Evolutionary conservation across 2,888 invertebrate genomes (phyloP), one percentile per base, ranked within the genome.

Genomic region (Ryuthela nishihirai): DNA sequence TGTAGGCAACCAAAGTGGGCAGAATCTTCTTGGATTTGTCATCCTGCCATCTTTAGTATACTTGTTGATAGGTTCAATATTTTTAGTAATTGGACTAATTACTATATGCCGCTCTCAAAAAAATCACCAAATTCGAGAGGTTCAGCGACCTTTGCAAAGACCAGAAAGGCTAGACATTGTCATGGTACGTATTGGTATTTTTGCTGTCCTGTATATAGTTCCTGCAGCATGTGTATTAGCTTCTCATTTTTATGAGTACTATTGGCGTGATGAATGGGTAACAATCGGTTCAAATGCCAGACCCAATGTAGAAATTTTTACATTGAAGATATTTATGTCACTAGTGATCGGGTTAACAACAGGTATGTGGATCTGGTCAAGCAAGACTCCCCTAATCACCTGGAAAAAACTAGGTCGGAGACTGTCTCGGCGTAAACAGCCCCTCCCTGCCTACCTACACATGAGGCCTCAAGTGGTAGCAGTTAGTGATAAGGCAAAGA

Each of bases 311-410:
- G 90, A 88, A 83, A 83, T 89, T 35, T 90, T 89, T 72, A 78
- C 91, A 69, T 80, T 88, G 64, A 82, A 87, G 62, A 82, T 88
- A 55, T 85, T 91, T 70, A 88, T 89, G 79, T 83, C 85, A 32
- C 80, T 90, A 45, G 83, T 87, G 58, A 79, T 88, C 32, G 91
- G 88, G 2, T 83, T 87, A 24, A 82, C 85, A 70, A 83, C 85
- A 18, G 83, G 87, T 0, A 83, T 88, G 50, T 92, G 90, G 88
- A 84, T 90, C 42, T 83, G 87, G 74, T 87, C 87, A 10, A 83
- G 84, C 44, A 84, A 88, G 69, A 83, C 88, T 9, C 80, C 86
- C 64, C 67, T 53, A 12, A 38, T 65, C 41, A 73, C 75, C 1
- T 76, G 76, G 76, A 40, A 18, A 34, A 49, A 48, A 38, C 15